Evolutionary conservation across 1,140 invertebrate species (phyloP).

Genomic region (Drosophila kikkawai): DNA sequence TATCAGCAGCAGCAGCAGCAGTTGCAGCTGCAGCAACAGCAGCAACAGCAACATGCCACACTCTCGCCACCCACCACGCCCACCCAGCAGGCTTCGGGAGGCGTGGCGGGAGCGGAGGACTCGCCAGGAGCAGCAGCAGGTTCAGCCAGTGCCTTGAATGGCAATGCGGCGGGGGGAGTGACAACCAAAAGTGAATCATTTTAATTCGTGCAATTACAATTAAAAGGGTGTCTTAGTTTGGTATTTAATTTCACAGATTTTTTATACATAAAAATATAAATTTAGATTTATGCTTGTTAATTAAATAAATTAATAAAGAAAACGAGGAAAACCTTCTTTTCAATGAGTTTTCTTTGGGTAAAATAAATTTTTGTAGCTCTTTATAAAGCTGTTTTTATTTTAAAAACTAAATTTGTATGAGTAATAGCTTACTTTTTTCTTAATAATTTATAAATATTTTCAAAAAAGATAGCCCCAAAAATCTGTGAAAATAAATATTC

Average conservation of each 20-base stretch:
- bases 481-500: conserved; percentile 18
- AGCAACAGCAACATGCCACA: conserved; percentile 62
- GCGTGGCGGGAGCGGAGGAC: conserved; percentile 21
- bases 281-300: too few species aligned
- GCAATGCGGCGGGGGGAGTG: conserved; percentile 34
- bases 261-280: neutral
- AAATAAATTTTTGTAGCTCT: neutral
- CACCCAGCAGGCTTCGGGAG: conserved; percentile 53
- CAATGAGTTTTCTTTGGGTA: neutral
- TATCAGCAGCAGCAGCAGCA: conserved; percentile 70
- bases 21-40: conserved; percentile 51
- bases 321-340: neutral
- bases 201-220: conserved; percentile 48
- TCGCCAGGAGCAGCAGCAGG: conserved; percentile 33
- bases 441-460: neutral
- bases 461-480: neutral
- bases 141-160: conserved; percentile 36
- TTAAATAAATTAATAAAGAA: too few species aligned
- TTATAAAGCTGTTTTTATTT: neutral
- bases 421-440: neutral
- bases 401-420: conserved; percentile 1
- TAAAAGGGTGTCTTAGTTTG: neutral
- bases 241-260: conserved; percentile 23
- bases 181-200: conserved; percentile 59
- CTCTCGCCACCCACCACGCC: conserved; percentile 79